Base-by-base conservation (phyloP, 2,113 vertebrate genomes). In the Lamprotornis superbus region DNA sequence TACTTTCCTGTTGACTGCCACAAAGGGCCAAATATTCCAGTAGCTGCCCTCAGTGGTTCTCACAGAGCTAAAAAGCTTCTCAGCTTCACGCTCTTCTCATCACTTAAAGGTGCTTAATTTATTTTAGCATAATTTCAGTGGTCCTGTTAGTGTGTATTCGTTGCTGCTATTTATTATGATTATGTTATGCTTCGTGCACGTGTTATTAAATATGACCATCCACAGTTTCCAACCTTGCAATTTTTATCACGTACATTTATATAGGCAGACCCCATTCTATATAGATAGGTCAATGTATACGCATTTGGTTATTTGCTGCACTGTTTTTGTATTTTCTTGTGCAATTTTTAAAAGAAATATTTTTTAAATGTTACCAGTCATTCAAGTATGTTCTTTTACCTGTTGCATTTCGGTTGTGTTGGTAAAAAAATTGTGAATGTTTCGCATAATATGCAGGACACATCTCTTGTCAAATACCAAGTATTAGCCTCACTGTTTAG, bases 281-380 rank as follows among this genome's bases (percentile, higher is more conserved):
- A 71, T 10, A n/a, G 8, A 18, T 11, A 69, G 12, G 39, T 31
- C 64, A 59, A 24, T 56, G 64, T 90, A 12, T 25, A 12, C 1
- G 27, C 63, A 39, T 70, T 31, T 84, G 9, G 35, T 63, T 77
- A 76, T 87, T 94, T 94, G 86, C 80, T 91, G 89, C 94, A 85
- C 63, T 55, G 65, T 40, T 94, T 92, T 92, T 94, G 71, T 90
- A 95, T 87, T 95, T 57, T 90, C 69, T 78, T 39, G 87, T 95
- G 92, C 75, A 39, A 24, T 92, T 95, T 97, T 76, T 49, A 59
- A 93, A 87, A 59, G 53, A 70, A 86, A 30, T 49, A 20, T 65
- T 78, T 91, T 93, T 91, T 82, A 92, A 93, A 80, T 5, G 49
- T 80, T 89, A 53, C 42, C 30, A 10, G 31, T 65, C 92, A 53